These are phyloP conservation scores for Salvelinus alpinus DNA, from an alignment of 2,113 vertebrate species.

Conservation along the genomic window DNA sequence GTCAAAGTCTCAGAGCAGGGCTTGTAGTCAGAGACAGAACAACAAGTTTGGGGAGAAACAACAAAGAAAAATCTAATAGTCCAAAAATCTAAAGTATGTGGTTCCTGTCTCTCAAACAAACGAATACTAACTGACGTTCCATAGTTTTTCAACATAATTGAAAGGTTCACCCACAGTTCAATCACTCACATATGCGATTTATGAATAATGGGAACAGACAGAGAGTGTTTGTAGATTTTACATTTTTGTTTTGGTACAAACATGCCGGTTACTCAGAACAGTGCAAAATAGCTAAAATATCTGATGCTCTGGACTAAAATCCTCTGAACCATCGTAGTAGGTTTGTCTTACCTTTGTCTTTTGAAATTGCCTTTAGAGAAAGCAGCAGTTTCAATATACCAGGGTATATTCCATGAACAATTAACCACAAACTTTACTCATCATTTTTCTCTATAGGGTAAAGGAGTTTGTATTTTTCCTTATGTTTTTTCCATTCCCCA, in stretches of 20 bases:
- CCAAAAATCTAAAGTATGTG: background rate
- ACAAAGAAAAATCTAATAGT: background rate
- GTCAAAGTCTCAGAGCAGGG: background rate
- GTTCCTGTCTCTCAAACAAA: background rate
- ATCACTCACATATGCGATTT: background rate
- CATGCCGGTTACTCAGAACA: background rate
- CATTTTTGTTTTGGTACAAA: background rate
- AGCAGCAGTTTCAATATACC: background rate
- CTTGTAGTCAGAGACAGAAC: slow-evolving; percentile 5
- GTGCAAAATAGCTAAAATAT: background rate
- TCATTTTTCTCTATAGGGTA: slow-evolving; percentile 34
- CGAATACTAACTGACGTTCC: background rate
- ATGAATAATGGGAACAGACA: background rate
- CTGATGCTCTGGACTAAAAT: background rate
- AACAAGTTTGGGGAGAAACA: background rate
- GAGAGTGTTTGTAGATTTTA: background rate
- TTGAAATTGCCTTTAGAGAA: background rate
- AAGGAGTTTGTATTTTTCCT: slow-evolving; percentile 12
- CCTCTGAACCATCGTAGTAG: background rate
- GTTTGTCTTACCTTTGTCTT: background rate
- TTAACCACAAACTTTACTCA: slow-evolving; percentile 61
- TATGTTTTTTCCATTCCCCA: slow-evolving; percentile 54
- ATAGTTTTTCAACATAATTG: background rate
- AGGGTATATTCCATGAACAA: slow-evolving; percentile 40
- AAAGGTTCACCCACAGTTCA: background rate